Evolutionary conservation across 2,113 vertebrate genomes (phyloP).

Genomic region (Nipponia nippon): DNA sequence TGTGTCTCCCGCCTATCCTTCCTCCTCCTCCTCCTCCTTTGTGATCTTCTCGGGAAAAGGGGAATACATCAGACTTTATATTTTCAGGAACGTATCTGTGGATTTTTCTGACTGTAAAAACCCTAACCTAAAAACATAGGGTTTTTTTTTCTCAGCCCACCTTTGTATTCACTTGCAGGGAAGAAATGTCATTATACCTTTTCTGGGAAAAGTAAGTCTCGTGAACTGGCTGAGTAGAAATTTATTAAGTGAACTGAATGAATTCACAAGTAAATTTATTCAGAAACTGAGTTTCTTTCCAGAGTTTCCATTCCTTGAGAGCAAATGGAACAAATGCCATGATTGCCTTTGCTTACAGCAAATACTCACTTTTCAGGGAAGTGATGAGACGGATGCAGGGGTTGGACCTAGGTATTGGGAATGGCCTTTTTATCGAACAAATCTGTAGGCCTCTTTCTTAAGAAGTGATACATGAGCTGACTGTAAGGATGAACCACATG

Average conservation of each 20-base stretch:
- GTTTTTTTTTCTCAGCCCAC: neutral
- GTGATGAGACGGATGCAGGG: neutral
- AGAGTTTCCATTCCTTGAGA: neutral
- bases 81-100: neutral
- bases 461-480: neutral
- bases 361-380: neutral
- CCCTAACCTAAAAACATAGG: neutral
- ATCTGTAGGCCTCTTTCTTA: no score
- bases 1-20: neutral
- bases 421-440: neutral
- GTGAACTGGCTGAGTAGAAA: neutral
- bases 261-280: neutral
- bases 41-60: neutral
- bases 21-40: neutral
- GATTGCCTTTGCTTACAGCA: neutral
- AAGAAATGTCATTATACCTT: neutral
- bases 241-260: neutral
- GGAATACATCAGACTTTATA: neutral
- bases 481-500: neutral
- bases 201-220: neutral
- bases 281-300: neutral
- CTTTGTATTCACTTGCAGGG: neutral
- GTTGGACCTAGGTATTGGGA: neutral
- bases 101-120: neutral
- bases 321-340: neutral